Conservation (phyloP, 2,888 invertebrate genomes). For the Sabatieria punctata region DNA sequence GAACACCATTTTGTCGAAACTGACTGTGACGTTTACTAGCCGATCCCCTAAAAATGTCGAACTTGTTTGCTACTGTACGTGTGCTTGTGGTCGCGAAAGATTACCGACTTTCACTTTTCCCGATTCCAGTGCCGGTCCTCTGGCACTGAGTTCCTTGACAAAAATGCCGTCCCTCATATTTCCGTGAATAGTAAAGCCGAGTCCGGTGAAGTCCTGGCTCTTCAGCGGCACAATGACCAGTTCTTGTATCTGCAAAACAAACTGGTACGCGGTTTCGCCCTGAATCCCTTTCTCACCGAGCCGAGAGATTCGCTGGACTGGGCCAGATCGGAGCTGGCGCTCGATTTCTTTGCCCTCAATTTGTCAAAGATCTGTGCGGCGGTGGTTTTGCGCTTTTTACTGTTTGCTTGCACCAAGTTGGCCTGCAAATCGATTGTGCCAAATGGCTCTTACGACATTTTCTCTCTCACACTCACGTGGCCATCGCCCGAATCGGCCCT, state of each 20-base stretch:
- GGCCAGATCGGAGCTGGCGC: too few relatives aligned
- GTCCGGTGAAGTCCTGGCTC: constrained; percentile 69
- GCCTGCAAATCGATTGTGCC: too few relatives aligned
- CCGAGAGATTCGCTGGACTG: too few relatives aligned
- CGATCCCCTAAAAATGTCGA: constrained; percentile 54
- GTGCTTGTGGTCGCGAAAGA: constrained; percentile 4
- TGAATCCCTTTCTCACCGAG: too few relatives aligned
- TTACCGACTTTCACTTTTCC: constrained; percentile 61
- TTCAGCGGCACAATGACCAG: constrained; percentile 53
- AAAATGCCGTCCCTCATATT: constrained; percentile 75
- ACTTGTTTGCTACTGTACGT: background rate
- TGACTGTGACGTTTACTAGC: constrained; percentile 66
- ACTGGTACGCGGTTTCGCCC: too few relatives aligned
- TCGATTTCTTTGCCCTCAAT: too few relatives aligned
- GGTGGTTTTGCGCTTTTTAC: too few relatives aligned
- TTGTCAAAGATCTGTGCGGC: too few relatives aligned
- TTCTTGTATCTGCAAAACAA: constrained; percentile 42
- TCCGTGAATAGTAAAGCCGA: constrained; percentile 71
- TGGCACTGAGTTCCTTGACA: constrained; percentile 63
- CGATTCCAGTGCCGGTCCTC: constrained; percentile 71
- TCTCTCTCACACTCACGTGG: too few relatives aligned
- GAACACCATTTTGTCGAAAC: constrained; percentile 67
- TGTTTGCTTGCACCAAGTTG: too few relatives aligned
- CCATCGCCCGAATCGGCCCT: too few relatives aligned
- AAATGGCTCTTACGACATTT: too few relatives aligned